Conservation (phyloP, 2,888 invertebrate genomes). For the Lordiphosa fenestrarum region DNA sequence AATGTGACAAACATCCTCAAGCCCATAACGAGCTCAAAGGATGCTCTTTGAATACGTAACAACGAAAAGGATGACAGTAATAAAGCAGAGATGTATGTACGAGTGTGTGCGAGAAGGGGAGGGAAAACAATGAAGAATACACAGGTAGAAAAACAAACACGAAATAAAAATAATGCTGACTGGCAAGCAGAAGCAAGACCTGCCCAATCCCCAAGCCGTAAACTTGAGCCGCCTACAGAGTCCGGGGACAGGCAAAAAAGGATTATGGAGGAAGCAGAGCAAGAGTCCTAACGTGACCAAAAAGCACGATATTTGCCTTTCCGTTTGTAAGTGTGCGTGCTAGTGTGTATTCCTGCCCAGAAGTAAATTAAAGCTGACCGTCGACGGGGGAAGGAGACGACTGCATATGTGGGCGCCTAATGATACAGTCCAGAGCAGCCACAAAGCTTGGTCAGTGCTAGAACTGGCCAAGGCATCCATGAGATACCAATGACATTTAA, state of each 20-base stretch:
- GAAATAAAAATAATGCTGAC: constrained; percentile 41
- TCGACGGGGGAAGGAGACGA: background rate
- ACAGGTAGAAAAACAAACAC: constrained; percentile 22
- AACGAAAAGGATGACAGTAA: constrained; percentile 23
- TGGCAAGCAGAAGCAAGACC: constrained; percentile 17
- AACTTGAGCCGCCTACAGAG: constrained; percentile 44
- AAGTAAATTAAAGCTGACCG: constrained; percentile 49
- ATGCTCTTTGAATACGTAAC: constrained; percentile 46
- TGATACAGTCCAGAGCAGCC: constrained; percentile 37
- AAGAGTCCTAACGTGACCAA: constrained; percentile 19
- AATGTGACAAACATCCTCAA: constrained; percentile 15
- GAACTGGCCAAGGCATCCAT: constrained; percentile 10
- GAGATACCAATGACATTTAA: constrained; percentile 36
- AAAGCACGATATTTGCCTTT: constrained; percentile 28
- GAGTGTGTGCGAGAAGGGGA: constrained; percentile 1
- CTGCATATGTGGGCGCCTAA: constrained; percentile 38
- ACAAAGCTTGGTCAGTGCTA: constrained; percentile 20
- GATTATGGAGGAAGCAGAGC: constrained; percentile 48
- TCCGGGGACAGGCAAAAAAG: constrained; percentile 31
- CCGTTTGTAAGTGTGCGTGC: constrained; percentile 7
- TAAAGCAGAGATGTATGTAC: constrained; percentile 13
- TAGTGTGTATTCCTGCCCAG: constrained; percentile 10
- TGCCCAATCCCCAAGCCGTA: constrained; percentile 35
- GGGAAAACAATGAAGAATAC: constrained; percentile 49
- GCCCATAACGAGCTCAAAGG: constrained; percentile 48